These are phyloP conservation scores for Parasteatoda tepidariorum DNA, from an alignment of 1,140 invertebrate genomes.

Conservation along the genomic window DNA sequence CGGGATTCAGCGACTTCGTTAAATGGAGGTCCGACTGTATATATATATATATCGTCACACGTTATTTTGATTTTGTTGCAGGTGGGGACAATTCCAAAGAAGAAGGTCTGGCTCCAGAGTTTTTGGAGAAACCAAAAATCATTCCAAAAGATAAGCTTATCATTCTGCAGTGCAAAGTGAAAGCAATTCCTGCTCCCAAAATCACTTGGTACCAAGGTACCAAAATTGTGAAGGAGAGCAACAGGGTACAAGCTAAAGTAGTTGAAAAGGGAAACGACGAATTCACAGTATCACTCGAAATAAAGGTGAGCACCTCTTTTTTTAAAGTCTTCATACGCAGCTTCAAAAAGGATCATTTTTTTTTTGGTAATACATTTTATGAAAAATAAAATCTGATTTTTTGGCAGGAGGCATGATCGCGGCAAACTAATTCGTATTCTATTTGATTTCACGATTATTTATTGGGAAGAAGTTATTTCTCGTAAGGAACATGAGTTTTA, in stretches of 20 bases:
- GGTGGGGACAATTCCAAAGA: conserved; percentile 80
- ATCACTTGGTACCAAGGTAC: conserved; percentile 91
- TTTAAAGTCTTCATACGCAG: not conserved
- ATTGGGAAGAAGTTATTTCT: too few species aligned
- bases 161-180: conserved; percentile 95
- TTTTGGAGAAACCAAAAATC: conserved; percentile 96
- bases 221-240: conserved; percentile 84
- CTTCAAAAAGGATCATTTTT: too few species aligned
- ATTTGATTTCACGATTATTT: too few species aligned
- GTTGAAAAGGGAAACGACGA: conserved; percentile 82
- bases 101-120: conserved; percentile 90
- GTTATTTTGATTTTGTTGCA: conserved; percentile 77
- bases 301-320: conserved; percentile 78
- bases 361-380: too few species aligned
- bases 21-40: too few species aligned
- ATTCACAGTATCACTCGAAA: conserved; percentile 89
- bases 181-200: conserved; percentile 89
- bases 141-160: conserved; percentile 97
- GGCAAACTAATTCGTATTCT: too few species aligned
- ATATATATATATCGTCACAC: too few species aligned
- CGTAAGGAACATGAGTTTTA: too few species aligned
- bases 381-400: too few species aligned
- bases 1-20: too few species aligned
- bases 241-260: conserved; percentile 86
- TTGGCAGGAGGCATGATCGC: too few species aligned